Evolutionary conservation across 2,888 invertebrate species (phyloP), one percentile per base, ranked within the genome.

Genomic region (Catocala nupta): DNA sequence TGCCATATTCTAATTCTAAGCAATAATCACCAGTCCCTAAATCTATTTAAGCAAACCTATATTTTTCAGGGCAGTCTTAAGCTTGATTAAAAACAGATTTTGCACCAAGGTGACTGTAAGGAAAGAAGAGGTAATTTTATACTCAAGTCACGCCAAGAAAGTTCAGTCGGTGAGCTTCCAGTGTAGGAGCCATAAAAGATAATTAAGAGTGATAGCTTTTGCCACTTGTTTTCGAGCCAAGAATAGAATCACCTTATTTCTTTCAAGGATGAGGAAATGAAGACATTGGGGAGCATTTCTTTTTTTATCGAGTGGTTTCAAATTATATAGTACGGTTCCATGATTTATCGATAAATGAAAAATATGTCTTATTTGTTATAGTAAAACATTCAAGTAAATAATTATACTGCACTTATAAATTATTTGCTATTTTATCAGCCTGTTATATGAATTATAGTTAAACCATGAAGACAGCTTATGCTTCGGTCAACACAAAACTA

Each of bases 161-260:
- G 60, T 50, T 55, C 47, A 16, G 42, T 34, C 10, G 36, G 10
- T 36, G 54, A 44, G 55, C 60, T 34, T 34, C 49, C 53, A 45
- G 55, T 55, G 55, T 60, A 50, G 55, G 33, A 42, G 50, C 60
- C 36, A 55, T 55, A 50, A 55, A 44, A 50, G 33, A 36, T 60
- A 60, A 60, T 60, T 50, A 55, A 60, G 60, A 60, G 11, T 45
- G 60, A 60, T 60, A 43, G 55, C 60, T 55, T 39, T 36, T 55
- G 39, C 55, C 55, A 55, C 60, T 60, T 50, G 42, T 39, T 47
- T 59, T 34, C 36, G 12, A 54, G 13, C 43, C 13, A 9, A 48
- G 36, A 49, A 60, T 44, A 49, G 43, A 45, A 33, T 34, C 42
- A 7, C 5, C 10, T 12, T 48, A 13, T 16, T 43, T 60, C 5